Evolutionary conservation across 92 coral and sea anemone genomes (phyloP).

Genomic region (Pocillopora meandrina): DNA sequence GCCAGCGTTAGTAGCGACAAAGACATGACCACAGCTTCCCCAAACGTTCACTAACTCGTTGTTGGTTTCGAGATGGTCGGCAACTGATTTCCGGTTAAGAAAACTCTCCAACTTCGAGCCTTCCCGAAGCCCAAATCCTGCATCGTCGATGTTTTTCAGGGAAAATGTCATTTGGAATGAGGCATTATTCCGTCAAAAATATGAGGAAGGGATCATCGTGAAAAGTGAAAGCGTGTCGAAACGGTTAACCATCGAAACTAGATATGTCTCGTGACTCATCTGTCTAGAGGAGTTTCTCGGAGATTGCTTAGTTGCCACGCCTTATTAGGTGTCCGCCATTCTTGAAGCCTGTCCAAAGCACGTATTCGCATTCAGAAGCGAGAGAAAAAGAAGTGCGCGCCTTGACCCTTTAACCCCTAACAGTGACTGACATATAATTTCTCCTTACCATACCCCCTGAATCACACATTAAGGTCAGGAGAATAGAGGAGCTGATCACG

Average conservation of each 20-base stretch:
- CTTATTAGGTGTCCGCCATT: no score
- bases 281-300: no score
- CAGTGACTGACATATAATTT: no score
- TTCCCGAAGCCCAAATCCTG: slow-evolving; percentile 55
- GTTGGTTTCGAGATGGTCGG: no score
- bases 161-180: slow-evolving; percentile 47
- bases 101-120: slow-evolving; percentile 38
- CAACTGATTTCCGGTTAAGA: slow-evolving; percentile 29
- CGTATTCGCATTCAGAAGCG: no score
- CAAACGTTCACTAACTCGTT: slow-evolving; percentile 68
- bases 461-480: no score
- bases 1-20: slow-evolving; percentile 67
- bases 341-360: no score
- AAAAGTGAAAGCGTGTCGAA: background rate
- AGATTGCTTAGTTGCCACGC: no score
- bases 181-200: background rate
- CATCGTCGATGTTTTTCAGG: slow-evolving; percentile 55
- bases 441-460: no score
- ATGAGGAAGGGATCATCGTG: background rate
- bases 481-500: no score
- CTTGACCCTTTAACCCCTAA: no score
- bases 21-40: slow-evolving; percentile 77
- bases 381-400: no score
- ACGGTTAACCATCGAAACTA: background rate
- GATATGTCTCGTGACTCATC: slow-evolving; percentile 32